A percentile compares a stretch with the other conserved stretches of the same genome.
These are phyloP conservation scores for Lacanobia oleracea DNA, from an alignment of 2,888 invertebrate species.

Conservation along the genomic window DNA sequence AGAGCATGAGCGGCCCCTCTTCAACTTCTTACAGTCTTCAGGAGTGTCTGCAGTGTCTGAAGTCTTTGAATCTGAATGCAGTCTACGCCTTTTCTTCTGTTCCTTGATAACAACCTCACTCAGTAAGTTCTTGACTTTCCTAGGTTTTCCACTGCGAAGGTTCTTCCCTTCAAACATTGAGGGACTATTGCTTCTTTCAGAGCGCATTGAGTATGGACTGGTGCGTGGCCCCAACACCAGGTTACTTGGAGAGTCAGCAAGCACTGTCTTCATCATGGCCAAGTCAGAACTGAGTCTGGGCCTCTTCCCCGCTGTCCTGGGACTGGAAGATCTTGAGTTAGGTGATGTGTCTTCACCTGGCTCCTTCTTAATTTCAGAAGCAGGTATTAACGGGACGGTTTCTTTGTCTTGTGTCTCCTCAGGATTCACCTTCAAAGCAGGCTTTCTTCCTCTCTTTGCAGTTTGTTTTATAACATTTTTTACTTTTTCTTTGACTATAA, in stretches of 20 bases:
- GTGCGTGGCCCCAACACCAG: constrained; percentile 85
- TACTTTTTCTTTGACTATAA: constrained; percentile 79
- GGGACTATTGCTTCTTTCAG: constrained; percentile 90
- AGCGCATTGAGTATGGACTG: constrained; percentile 91
- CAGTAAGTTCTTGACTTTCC: constrained; percentile 91
- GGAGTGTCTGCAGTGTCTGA: constrained; percentile 79
- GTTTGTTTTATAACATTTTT: constrained; percentile 82
- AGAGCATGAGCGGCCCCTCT: constrained; percentile 87
- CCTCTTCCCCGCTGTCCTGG: constrained; percentile 84
- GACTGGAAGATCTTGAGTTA: constrained; percentile 87
- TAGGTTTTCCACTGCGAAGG: constrained; percentile 92
- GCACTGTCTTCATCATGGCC: constrained; percentile 87
- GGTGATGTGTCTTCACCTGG: constrained; percentile 83
- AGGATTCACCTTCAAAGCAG: constrained; percentile 79
- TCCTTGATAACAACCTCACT: constrained; percentile 91
- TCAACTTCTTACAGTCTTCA: constrained; percentile 85
- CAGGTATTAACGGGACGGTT: constrained; percentile 82
- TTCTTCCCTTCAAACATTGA: constrained; percentile 89
- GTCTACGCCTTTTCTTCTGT: constrained; percentile 88
- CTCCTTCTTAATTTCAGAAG: constrained; percentile 87
- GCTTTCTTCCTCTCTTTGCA: constrained; percentile 81
- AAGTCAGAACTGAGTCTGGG: constrained; percentile 86
- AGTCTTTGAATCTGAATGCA: constrained; percentile 90
- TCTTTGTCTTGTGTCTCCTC: constrained; percentile 83
- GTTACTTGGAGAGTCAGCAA: constrained; percentile 82